A percentile compares a stretch with the other conserved stretches of the same genome.
Conservation (phyloP, 2,888 invertebrate genomes). For the Nebria brevicollis region DNA sequence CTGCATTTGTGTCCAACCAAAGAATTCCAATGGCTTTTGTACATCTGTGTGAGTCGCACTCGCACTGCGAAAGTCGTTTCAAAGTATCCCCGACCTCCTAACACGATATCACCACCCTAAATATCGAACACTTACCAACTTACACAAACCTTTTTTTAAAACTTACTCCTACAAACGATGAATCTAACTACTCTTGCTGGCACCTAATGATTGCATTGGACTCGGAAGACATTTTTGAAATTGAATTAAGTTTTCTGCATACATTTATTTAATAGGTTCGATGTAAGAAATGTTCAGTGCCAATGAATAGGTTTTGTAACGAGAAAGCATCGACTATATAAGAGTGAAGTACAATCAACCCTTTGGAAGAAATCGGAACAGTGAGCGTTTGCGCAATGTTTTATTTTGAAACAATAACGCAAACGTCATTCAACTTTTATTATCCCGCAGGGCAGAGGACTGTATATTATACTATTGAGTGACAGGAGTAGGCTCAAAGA, state of each 20-base stretch:
- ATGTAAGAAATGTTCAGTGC: too few species aligned
- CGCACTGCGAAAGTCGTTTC: constrained; percentile 17
- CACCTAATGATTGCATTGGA: too few species aligned
- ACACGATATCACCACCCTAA: not conserved
- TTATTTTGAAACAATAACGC: constrained; percentile 12
- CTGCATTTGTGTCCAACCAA: constrained; percentile 4
- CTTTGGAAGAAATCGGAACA: too few species aligned
- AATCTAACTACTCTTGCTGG: too few species aligned
- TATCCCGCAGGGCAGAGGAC: not conserved
- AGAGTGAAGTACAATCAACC: too few species aligned
- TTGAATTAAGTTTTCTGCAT: too few species aligned
- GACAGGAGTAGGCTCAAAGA: not conserved
- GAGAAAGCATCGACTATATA: too few species aligned
- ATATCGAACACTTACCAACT: not conserved
- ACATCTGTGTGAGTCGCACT: not conserved
- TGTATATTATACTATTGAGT: not conserved
- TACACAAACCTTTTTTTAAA: too few species aligned
- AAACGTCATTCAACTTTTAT: constrained; percentile 16
- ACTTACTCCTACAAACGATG: too few species aligned
- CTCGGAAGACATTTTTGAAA: too few species aligned
- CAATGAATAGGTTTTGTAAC: too few species aligned
- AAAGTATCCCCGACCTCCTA: constrained; percentile 17
- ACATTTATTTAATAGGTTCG: too few species aligned
- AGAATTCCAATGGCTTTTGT: constrained; percentile 31
- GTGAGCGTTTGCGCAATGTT: not conserved